phyloP scores from a whole-genome alignment of 1,140 invertebrate species.

The Orussus abietinus region DNA sequence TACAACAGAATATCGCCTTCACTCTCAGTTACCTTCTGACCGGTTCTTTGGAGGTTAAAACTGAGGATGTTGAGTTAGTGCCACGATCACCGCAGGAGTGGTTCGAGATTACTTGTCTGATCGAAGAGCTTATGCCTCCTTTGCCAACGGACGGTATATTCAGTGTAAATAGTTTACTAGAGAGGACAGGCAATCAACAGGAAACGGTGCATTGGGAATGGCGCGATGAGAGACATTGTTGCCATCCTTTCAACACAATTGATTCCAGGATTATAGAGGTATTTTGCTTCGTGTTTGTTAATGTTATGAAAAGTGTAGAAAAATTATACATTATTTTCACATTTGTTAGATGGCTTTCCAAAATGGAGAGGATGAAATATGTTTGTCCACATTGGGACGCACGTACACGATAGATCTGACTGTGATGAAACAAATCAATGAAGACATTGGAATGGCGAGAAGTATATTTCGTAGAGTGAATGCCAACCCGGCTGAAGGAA shows the following conservation, averaged over 20 bases:
- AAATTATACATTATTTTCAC: conserved; percentile 2
- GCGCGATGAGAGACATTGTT: conserved; percentile 78
- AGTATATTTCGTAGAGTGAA: conserved; percentile 76
- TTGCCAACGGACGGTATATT: conserved; percentile 93
- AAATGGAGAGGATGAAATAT: conserved; percentile 92
- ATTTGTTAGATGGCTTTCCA: conserved; percentile 73
- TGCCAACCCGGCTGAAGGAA: conserved; percentile 46
- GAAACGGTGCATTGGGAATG: conserved; percentile 92
- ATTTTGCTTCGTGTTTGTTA: no score
- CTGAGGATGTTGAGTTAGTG: conserved; percentile 75
- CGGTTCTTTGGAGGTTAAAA: conserved; percentile 68
- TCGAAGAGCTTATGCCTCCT: conserved; percentile 92
- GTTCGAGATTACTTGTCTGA: conserved; percentile 93
- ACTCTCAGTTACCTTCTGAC: conserved; percentile 89
- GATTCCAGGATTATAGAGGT: conserved; percentile 82
- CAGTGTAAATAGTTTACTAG: conserved; percentile 81
- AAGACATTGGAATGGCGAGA: conserved; percentile 90
- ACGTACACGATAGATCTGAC: conserved; percentile 95
- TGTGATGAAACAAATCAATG: conserved; percentile 97
- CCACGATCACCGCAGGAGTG: conserved; percentile 90
- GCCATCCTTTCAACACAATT: conserved; percentile 69
- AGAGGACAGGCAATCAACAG: conserved; percentile 67
- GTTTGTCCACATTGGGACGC: conserved; percentile 82
- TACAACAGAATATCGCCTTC: conserved; percentile 93
- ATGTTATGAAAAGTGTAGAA: no score